A percentile compares a stretch with the other conserved stretches of the same genome.
phyloP scores from a whole-genome alignment of 2,888 invertebrate genomes.

The Eristalis pertinax region DNA sequence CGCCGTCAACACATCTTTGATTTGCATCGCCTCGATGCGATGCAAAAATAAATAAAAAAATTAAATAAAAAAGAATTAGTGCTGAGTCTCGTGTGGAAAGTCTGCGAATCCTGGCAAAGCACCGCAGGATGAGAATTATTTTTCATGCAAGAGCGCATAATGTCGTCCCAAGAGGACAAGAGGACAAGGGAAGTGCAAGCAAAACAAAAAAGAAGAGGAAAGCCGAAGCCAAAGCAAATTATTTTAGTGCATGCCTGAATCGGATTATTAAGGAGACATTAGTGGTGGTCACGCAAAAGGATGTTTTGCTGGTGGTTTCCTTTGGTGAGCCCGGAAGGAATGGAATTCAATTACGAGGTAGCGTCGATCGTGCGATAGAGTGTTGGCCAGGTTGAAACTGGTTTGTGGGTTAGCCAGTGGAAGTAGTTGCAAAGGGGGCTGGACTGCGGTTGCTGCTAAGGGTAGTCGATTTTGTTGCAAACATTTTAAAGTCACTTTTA shows the following conservation, averaged over 20 bases:
- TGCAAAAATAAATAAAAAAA: slow-evolving; percentile 14
- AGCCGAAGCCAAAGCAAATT: not conserved
- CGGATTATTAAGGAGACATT: not conserved
- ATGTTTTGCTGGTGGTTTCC: not conserved
- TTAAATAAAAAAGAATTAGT: slow-evolving; percentile 12
- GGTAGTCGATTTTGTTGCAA: no score
- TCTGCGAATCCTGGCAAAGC: slow-evolving; percentile 17
- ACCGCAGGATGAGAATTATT: not conserved
- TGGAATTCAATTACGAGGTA: not conserved
- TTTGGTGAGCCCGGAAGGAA: not conserved
- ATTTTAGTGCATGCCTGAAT: not conserved
- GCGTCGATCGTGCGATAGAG: not conserved
- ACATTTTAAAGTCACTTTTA: no score
- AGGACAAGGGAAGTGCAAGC: not conserved
- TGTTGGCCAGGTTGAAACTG: not conserved
- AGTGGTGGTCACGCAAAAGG: not conserved
- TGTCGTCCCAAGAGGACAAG: not conserved
- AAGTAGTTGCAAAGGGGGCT: not conserved
- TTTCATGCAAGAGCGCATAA: not conserved
- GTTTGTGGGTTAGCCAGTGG: not conserved
- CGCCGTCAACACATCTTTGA: no score
- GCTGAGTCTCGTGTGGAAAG: slow-evolving; percentile 4
- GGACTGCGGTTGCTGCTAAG: no score
- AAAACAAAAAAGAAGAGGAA: not conserved
- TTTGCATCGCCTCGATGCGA: slow-evolving; percentile 22